Evolutionary conservation across 1,140 invertebrate species (phyloP).

Genomic region (Fopius arisanus): DNA sequence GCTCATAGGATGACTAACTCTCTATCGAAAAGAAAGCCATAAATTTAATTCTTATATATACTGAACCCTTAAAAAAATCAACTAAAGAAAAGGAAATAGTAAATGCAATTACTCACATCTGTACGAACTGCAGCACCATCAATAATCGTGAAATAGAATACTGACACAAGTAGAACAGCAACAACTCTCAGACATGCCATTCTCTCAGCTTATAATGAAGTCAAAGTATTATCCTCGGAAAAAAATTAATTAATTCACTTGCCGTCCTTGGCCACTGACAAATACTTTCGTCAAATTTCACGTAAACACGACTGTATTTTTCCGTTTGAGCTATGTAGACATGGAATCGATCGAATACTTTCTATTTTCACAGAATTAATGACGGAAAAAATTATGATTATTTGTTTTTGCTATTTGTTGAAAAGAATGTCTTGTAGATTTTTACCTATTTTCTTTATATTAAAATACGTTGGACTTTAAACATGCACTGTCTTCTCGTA

Average conservation of each 20-base stretch:
- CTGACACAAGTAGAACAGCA: slow-evolving; percentile 30
- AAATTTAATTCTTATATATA: not conserved
- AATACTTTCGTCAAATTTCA: not conserved
- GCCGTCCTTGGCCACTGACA: not conserved
- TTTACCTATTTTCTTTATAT: not conserved
- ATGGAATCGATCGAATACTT: not conserved
- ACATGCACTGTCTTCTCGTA: slow-evolving; percentile 57
- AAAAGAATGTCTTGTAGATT: not conserved
- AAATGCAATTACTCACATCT: slow-evolving; percentile 43
- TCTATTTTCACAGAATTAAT: not conserved
- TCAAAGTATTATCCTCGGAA: not conserved
- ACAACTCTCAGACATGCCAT: slow-evolving; percentile 39
- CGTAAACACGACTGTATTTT: not conserved
- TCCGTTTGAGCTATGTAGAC: not conserved
- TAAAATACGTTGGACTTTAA: slow-evolving; percentile 43
- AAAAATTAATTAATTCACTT: not conserved
- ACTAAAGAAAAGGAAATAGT: not conserved
- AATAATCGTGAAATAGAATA: slow-evolving; percentile 38
- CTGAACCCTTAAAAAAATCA: not conserved
- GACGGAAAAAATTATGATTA: not conserved
- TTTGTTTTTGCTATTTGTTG: not conserved
- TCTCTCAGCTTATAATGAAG: not conserved
- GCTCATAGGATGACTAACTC: too few relatives aligned
- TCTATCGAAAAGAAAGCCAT: too few relatives aligned
- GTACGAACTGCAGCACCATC: slow-evolving; percentile 42